Base-by-base conservation (phyloP, 2,113 vertebrate species). In the Nothobranchius furzeri region DNA sequence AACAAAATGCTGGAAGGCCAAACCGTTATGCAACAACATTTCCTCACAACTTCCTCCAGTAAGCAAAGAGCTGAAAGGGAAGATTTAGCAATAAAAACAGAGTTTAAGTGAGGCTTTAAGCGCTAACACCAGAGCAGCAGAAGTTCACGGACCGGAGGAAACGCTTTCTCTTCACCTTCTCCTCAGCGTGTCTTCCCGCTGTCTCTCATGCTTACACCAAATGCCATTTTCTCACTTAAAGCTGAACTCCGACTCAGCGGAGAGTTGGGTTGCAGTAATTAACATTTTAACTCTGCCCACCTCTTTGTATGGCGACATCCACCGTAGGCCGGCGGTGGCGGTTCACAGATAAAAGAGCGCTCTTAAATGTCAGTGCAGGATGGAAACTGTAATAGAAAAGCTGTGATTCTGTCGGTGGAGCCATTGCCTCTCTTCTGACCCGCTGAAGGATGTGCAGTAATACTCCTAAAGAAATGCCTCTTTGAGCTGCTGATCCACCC, bases 331-430 rank as follows among this genome's bases (percentile, higher is more conserved):
- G 48, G 42, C 63, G 15, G 71, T 2, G 15, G 42, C 12, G 35
- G 59, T 17, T 81, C 54, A 70, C 47, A 53, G 58, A 68, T 78
- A 48, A 77, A 74, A 67, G 30, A 59, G 12, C 43, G 12, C 56
- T 56, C 53, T 76, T 80, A 87, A 89, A 89, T 89, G 87, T 83
- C 88, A 88, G 24, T 17, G 35, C 15, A 64, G 81, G 79, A 78
- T 75, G 67, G 81, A 74, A 69, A 73, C 72, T 73, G 70, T 65
- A 51, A 64, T n/a, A 54, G 75, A 82, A 82, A 85, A 73, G 53
- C 64, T 64, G 67, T 65, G 64, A 81, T 77, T 86, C 64, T 72
- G 62, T 82, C 59, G 70, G 63, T 70, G 65, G 67, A 75, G 72
- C 68, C 64, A 68, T 84, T 84, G 82, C 81, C 68, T 84, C 57